Conservation (phyloP, 2,888 invertebrate species). For the Sylvicola fuscatus region DNA sequence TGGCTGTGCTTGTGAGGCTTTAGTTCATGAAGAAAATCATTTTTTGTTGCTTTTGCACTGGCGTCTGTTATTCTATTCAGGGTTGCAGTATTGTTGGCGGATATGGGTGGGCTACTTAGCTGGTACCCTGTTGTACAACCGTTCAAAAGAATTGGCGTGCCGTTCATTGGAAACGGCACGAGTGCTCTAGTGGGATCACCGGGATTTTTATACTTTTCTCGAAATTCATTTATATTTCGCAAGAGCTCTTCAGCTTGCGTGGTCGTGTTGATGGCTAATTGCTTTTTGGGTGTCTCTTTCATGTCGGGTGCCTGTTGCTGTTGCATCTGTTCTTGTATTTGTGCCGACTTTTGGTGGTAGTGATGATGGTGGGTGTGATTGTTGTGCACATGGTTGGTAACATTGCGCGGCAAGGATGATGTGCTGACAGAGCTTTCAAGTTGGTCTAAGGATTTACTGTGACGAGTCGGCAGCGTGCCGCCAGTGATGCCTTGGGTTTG, state of each 20-base stretch:
- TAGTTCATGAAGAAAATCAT: slow-evolving; percentile 23
- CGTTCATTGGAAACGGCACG: slow-evolving; percentile 6
- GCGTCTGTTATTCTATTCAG: slow-evolving; percentile 10
- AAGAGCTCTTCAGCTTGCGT: slow-evolving; percentile 33
- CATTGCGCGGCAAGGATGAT: slow-evolving; percentile 7
- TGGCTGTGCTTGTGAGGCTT: slow-evolving; percentile 16
- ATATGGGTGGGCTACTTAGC: neutral
- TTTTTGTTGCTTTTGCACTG: slow-evolving; percentile 12
- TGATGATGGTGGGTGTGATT: slow-evolving; percentile 1
- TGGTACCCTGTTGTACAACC: neutral
- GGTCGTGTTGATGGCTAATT: neutral
- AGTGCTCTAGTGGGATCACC: slow-evolving; percentile 19
- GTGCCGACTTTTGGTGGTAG: slow-evolving; percentile 20
- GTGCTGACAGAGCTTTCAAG: slow-evolving; percentile 31
- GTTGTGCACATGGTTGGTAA: too few species aligned
- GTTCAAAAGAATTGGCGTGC: too few species aligned
- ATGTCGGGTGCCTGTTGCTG: slow-evolving; percentile 7
- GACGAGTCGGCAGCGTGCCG: slow-evolving; percentile 43
- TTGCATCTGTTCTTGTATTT: slow-evolving; percentile 15
- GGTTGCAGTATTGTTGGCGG: slow-evolving; percentile 5
- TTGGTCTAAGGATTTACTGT: slow-evolving; percentile 68
- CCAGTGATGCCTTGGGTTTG: slow-evolving; percentile 16
- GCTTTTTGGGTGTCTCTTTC: slow-evolving; percentile 1
- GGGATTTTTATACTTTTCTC: slow-evolving; percentile 39
- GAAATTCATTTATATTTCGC: slow-evolving; percentile 38